Conservation (phyloP, 2,888 invertebrate genomes). For the Mantis religiosa region DNA sequence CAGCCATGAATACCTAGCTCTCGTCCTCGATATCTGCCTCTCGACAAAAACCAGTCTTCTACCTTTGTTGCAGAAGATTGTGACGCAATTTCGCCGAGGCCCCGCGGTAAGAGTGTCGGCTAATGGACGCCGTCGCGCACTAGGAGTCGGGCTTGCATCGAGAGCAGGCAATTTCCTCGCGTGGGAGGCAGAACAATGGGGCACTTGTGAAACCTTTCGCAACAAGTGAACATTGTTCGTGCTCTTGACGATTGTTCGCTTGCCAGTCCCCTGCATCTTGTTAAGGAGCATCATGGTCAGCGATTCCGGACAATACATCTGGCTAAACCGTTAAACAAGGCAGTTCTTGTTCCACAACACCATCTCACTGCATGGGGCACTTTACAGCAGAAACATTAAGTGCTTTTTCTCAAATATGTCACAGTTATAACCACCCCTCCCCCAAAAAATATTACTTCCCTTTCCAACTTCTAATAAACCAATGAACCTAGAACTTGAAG, state of each 20-base stretch:
- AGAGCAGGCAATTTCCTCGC: slow-evolving; percentile 12
- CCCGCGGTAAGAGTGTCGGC: not conserved
- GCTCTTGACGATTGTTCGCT: not conserved
- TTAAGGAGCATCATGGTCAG: not conserved
- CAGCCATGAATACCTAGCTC: no score
- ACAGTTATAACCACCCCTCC: no score
- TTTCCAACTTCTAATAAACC: no score
- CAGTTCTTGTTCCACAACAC: not conserved
- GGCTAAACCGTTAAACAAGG: not conserved
- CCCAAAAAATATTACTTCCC: no score
- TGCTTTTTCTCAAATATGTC: no score
- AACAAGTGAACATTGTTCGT: not conserved
- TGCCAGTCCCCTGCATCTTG: not conserved
- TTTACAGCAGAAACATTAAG: no score
- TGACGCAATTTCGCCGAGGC: not conserved
- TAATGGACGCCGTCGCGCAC: not conserved
- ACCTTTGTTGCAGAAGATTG: not conserved
- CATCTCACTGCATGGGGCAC: not conserved
- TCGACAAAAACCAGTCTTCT: not conserved
- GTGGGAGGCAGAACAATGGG: not conserved
- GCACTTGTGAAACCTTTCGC: not conserved
- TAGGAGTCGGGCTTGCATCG: not conserved
- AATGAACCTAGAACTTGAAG: no score
- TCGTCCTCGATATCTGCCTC: no score
- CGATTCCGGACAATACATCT: not conserved